These are phyloP conservation scores for Cordilura impudica DNA, from an alignment of 2,888 invertebrate genomes.

Conservation along the genomic window DNA sequence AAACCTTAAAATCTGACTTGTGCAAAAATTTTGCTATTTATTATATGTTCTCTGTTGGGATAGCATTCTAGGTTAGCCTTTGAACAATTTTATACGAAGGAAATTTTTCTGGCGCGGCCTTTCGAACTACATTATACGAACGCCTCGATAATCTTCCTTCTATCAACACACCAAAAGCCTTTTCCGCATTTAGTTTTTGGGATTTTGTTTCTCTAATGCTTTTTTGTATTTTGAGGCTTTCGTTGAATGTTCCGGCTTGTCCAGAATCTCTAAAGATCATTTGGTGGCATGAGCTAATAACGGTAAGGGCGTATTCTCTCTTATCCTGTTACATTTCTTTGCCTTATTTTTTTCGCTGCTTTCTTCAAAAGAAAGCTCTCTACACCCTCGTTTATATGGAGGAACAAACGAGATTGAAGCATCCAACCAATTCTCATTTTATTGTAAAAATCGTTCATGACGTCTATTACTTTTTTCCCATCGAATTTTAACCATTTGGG, in stretches of 20 bases:
- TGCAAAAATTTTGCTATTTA: conserved; percentile 57
- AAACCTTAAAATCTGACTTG: conserved; percentile 63
- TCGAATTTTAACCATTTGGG: no score
- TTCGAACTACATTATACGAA: conserved; percentile 66
- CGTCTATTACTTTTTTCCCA: no score
- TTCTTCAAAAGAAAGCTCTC: not conserved
- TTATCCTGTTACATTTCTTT: not conserved
- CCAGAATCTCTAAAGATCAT: conserved; percentile 45
- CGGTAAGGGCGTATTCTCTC: not conserved
- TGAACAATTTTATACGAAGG: conserved; percentile 66
- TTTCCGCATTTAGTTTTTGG: conserved; percentile 50
- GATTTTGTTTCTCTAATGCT: not conserved
- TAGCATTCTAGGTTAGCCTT: conserved; percentile 65
- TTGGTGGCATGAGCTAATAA: conserved; percentile 1
- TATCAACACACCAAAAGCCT: conserved; percentile 65
- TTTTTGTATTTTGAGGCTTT: conserved; percentile 6
- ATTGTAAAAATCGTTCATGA: not conserved
- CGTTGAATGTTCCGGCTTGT: conserved; percentile 19
- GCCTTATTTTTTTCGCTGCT: not conserved
- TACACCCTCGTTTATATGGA: not conserved
- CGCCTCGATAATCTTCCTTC: conserved; percentile 65
- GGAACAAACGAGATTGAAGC: not conserved
- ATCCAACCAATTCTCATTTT: not conserved
- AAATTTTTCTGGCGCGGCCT: conserved; percentile 65
- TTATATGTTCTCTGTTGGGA: conserved; percentile 60